phyloP scores from a whole-genome alignment of 2,888 invertebrate species.

The Brachynemurus nebulosus region DNA sequence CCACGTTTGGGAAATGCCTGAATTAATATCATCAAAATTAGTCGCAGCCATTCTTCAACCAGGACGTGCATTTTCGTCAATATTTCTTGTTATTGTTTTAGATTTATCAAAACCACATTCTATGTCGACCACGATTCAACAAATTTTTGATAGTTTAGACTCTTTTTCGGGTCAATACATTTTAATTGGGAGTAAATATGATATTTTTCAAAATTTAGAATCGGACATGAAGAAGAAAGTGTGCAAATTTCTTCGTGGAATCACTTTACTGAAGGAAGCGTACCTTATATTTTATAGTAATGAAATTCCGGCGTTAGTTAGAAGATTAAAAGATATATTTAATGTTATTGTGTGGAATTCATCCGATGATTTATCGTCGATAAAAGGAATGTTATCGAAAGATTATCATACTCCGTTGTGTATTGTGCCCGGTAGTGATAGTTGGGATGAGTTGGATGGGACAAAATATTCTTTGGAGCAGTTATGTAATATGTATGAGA shows the following conservation, averaged over 20 bases:
- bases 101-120: constrained; percentile 5
- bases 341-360: constrained; percentile 1
- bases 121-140: neutral
- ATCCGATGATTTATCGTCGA: neutral
- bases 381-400: too few relatives aligned
- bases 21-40: neutral
- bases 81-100: neutral
- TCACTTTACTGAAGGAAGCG: constrained; percentile 2
- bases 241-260: constrained; percentile 6
- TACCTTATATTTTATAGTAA: constrained; percentile 8
- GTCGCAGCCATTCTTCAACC: neutral
- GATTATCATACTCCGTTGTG: constrained; percentile 7
- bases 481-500: neutral
- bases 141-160: neutral
- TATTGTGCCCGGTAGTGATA: neutral
- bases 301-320: constrained; percentile 8
- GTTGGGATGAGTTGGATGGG: constrained; percentile 5
- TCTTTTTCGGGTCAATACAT: neutral
- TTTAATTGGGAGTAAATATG: constrained; percentile 5
- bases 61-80: neutral
- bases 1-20: constrained; percentile 7
- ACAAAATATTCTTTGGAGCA: constrained; percentile 4
- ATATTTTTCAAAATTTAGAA: constrained; percentile 9
- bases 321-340: constrained; percentile 1
- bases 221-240: constrained; percentile 9